Conservation (phyloP, 2,113 vertebrate species). For the Dipodomys merriami region DNA sequence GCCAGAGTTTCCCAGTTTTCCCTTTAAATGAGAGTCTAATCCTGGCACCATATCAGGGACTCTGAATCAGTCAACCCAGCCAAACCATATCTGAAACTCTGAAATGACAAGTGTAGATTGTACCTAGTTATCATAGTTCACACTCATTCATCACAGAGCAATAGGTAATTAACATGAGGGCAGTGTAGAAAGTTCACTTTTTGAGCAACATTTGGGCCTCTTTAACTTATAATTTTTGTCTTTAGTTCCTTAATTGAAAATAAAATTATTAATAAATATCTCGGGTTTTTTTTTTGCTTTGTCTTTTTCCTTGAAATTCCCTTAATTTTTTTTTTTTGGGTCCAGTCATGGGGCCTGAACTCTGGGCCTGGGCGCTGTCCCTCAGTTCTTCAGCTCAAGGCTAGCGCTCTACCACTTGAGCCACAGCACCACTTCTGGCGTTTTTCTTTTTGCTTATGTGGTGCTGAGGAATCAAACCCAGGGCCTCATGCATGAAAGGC, state of each 20-base stretch:
- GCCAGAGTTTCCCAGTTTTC: neutral
- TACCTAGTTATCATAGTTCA: neutral
- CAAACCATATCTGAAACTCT: neutral
- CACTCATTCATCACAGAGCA: neutral
- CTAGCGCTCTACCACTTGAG: too few species aligned
- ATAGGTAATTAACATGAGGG: neutral
- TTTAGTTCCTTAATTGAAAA: slow-evolving; percentile 20
- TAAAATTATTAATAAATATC: neutral
- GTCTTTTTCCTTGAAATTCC: neutral
- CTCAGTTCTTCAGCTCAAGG: too few species aligned
- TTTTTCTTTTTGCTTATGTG: too few species aligned
- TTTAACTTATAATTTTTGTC: neutral
- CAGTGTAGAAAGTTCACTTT: neutral
- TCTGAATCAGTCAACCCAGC: neutral
- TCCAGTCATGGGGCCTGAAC: too few species aligned
- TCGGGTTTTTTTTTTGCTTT: neutral
- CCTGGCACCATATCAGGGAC: neutral
- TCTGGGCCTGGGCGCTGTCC: too few species aligned
- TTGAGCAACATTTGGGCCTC: neutral
- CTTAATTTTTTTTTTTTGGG: neutral
- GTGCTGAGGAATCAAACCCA: too few species aligned
- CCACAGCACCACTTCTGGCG: too few species aligned
- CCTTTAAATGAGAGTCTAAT: neutral
- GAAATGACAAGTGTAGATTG: neutral
- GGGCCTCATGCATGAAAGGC: too few species aligned